Percentiles rank a stretch among this genome's conserved stretches.
These are phyloP conservation scores for Oscheius onirici DNA, from an alignment of 2,888 invertebrate species.

Conservation along the genomic window DNA sequence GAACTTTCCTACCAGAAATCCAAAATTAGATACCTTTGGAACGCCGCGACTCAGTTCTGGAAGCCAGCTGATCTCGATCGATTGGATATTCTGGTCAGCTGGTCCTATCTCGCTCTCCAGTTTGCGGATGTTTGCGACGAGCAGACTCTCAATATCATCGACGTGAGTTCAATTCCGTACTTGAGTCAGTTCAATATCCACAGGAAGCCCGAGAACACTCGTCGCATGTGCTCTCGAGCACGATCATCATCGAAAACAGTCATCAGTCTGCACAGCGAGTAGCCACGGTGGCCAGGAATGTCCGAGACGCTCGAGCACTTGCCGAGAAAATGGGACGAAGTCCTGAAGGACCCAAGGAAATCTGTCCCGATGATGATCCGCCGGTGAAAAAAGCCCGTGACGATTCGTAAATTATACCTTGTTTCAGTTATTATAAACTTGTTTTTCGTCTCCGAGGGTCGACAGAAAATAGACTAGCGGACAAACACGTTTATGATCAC, in stretches of 20 bases:
- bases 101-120: slow-evolving; percentile 57
- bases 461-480: too few relatives aligned
- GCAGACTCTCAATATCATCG: slow-evolving; percentile 40
- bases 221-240: slow-evolving; percentile 39
- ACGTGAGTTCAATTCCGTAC: slow-evolving; percentile 33
- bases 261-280: slow-evolving; percentile 59
- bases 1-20: neutral
- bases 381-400: slow-evolving; percentile 9
- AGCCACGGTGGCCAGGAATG: slow-evolving; percentile 56
- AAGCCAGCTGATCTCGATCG: slow-evolving; percentile 53
- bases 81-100: slow-evolving; percentile 53
- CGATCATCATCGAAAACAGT: slow-evolving; percentile 55
- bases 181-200: slow-evolving; percentile 1
- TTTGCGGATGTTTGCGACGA: slow-evolving; percentile 54
- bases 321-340: slow-evolving; percentile 43
- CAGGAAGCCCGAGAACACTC: slow-evolving; percentile 46
- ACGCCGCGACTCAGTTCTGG: slow-evolving; percentile 52
- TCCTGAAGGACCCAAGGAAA: neutral
- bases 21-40: slow-evolving; percentile 55
- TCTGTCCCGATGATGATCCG: neutral
- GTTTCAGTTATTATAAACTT: too few relatives aligned
- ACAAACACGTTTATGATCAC: neutral
- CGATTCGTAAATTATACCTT: neutral
- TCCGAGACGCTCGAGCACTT: slow-evolving; percentile 40
- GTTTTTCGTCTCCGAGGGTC: too few relatives aligned